phyloP scores from a whole-genome alignment of 53 echinoderm and acorn worm species.

The Apostichopus leukothele region DNA sequence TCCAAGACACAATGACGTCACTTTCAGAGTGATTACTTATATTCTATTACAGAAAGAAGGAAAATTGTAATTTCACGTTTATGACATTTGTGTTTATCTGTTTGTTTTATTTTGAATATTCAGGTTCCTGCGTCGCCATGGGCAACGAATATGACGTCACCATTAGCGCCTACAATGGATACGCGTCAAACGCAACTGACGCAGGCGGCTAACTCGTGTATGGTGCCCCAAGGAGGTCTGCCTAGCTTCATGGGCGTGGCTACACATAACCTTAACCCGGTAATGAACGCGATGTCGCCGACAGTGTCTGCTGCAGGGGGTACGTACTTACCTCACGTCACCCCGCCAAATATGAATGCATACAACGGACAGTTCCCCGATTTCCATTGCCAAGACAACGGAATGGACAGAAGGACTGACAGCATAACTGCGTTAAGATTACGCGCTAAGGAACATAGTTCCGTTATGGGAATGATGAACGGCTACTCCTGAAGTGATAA shows the following conservation, averaged over 20 bases:
- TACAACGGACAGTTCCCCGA: constrained; percentile 90
- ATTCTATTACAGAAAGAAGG: too few relatives aligned
- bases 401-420: constrained; percentile 82
- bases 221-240: constrained; percentile 89
- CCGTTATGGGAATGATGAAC: constrained; percentile 94
- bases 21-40: too few relatives aligned
- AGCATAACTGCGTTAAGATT: constrained; percentile 93
- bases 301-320: constrained; percentile 53
- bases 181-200: constrained; percentile 63
- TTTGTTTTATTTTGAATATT: background rate
- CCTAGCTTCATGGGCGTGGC: constrained; percentile 98
- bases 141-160: constrained; percentile 94
- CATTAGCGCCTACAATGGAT: constrained; percentile 78
- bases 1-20: too few relatives aligned
- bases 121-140: constrained; percentile 93
- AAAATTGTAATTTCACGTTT: background rate
- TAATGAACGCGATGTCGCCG: constrained; percentile 72
- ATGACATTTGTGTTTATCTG: background rate
- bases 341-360: constrained; percentile 76
- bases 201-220: constrained; percentile 84
- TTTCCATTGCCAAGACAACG: constrained; percentile 66
- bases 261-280: constrained; percentile 58
- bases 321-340: constrained; percentile 56
- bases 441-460: constrained; percentile 91
- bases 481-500: constrained; percentile 67